Conservation (phyloP, 2,797 vertebrate species). For the Monodelphis domestica region DNA sequence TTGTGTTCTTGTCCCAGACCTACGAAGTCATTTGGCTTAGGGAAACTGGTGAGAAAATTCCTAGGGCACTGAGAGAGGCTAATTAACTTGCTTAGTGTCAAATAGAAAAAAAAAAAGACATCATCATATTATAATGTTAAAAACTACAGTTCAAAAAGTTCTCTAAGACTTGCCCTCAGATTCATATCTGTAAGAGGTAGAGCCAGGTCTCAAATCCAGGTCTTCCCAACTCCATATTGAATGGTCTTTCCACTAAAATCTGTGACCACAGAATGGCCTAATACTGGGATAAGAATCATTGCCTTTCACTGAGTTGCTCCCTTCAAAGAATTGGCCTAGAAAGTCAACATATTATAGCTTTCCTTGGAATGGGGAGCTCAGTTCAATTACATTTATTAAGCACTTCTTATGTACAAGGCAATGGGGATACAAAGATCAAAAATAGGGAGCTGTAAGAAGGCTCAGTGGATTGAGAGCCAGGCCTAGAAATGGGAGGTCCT, state of each 20-base stretch:
- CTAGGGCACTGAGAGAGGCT: neutral
- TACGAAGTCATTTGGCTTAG: neutral
- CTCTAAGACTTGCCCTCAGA: neutral
- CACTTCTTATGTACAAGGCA: neutral
- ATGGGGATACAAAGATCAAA: neutral
- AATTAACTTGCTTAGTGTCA: neutral
- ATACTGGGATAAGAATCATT: neutral
- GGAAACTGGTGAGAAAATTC: neutral
- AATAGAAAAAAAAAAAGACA: neutral
- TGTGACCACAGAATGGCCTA: neutral
- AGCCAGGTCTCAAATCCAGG: neutral
- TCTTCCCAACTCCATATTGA: neutral
- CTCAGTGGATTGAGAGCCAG: too few species aligned
- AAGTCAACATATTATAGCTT: neutral
- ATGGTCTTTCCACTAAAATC: neutral
- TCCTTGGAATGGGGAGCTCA: neutral
- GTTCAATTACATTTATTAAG: neutral
- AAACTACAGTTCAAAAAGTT: neutral
- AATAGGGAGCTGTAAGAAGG: too few species aligned
- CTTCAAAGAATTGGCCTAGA: neutral
- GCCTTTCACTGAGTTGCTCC: neutral
- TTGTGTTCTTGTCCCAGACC: neutral
- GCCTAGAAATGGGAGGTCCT: too few species aligned
- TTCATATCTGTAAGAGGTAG: neutral
- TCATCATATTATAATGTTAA: neutral